Percentiles rank a stretch among this genome's conserved stretches.
Evolutionary conservation across 2,797 vertebrate genomes (phyloP).

Genomic region (Potorous gilbertii): DNA sequence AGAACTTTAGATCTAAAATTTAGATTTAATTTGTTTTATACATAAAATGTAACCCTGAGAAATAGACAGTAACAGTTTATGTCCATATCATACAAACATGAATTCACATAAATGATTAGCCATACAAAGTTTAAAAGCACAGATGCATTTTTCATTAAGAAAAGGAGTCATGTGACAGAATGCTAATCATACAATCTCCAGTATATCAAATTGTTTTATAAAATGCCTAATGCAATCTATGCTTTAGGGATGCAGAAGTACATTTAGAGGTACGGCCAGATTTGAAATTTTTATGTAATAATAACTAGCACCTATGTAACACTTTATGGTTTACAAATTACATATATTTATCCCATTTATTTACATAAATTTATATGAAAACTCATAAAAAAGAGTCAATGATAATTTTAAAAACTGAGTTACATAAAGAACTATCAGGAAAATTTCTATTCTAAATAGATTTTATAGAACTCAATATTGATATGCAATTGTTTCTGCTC

Average conservation of each 20-base stretch:
- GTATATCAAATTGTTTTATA: not conserved
- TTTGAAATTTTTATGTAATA: not conserved
- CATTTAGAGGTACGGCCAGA: not conserved
- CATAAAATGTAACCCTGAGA: conserved; percentile 7
- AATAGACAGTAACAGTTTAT: not conserved
- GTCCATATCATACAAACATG: rapidly evolving
- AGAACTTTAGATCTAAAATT: not conserved
- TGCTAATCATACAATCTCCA: not conserved
- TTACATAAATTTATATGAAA: not conserved
- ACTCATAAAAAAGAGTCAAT: not conserved
- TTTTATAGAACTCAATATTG: not conserved
- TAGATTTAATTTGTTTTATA: conserved; percentile 13
- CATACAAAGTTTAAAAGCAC: not conserved
- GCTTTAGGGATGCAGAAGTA: not conserved
- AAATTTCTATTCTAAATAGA: not conserved
- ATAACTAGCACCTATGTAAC: not conserved
- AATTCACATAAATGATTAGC: rapidly evolving
- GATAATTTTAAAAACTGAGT: not conserved
- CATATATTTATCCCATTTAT: not conserved
- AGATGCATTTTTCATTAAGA: conserved; percentile 24
- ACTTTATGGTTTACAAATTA: not conserved
- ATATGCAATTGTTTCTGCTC: not conserved
- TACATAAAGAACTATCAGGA: not conserved
- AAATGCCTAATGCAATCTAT: rapidly evolving
- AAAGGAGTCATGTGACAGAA: conserved; percentile 9